Base-by-base conservation (phyloP, 1,140 invertebrate genomes). In the Heliconius nattereri region DNA sequence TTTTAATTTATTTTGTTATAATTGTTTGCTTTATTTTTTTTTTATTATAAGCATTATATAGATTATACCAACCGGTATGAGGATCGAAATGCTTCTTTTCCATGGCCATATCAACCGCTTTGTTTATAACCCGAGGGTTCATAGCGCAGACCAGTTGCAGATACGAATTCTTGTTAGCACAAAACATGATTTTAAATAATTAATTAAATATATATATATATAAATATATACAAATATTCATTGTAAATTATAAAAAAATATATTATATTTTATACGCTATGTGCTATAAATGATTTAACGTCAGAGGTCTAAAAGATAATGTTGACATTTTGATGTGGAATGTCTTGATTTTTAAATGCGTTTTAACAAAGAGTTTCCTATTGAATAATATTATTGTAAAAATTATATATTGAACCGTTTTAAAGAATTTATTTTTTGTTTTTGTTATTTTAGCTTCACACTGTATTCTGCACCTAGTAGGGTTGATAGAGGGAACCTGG, bases 91-190 rank as follows among this genome's bases (percentile, higher is more conserved):
- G 72, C 75, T 79, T 73, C 19, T 81, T 89, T 66, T 86, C 71
- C 91, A 92, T 91, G 2, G 92, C 92, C 7, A 81, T 80, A 20
- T 91, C 91, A 1, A 94, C 93, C 2, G 93, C 91, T 45, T 93
- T 92, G 57, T 94, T 93, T 20, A 94, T 87, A 0, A 93, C 76
- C 6, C 89, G 79, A 0, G 93, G 92, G 71, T 93, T 90, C 74
- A 93, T 84, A 2, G 89, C 85, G 74, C 89, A 90, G 2, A 90
- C 85, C 49, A 93, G 78, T 79, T 94, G 93, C 7, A 94, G 78
- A 73, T 92, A 94, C 16, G 92, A 92, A 75, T 94, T 94, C 73
- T 91, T 92, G 74, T 93, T 81, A 0, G 91, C 85, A 72, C 90
- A 87, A 84, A 92, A 92, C 92, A 94, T 93, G 71, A 72, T 66